These are phyloP conservation scores for Ruditapes philippinarum DNA, from an alignment of 1,140 invertebrate genomes.

Conservation along the genomic window DNA sequence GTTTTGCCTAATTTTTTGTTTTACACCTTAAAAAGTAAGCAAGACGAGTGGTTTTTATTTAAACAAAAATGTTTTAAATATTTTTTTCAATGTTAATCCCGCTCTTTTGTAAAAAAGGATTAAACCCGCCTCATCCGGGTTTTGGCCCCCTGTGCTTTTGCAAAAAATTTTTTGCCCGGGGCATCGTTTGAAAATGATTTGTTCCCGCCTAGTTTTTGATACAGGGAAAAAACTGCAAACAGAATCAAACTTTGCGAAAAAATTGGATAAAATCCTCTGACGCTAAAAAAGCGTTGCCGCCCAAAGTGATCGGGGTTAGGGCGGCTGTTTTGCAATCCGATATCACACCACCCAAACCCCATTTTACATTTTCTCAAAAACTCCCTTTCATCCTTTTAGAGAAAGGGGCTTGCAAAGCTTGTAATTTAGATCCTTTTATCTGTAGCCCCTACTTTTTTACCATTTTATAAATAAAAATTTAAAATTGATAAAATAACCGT, in stretches of 20 bases:
- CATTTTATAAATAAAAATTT: no score
- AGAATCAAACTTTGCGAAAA: neutral
- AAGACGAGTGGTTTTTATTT: neutral
- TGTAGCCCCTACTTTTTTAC: neutral
- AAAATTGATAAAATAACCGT: neutral
- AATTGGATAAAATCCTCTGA: neutral
- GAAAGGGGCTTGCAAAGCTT: neutral
- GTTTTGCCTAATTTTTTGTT: no score
- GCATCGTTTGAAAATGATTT: constrained; percentile 8
- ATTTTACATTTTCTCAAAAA: neutral
- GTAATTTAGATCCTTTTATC: neutral
- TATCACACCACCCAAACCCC: neutral
- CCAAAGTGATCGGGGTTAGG: neutral
- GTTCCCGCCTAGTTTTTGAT: neutral
- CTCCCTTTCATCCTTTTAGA: neutral
- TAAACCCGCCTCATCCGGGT: neutral
- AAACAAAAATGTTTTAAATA: neutral
- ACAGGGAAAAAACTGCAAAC: neutral
- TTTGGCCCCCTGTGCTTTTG: neutral
- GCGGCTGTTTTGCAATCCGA: neutral
- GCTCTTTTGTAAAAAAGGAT: neutral
- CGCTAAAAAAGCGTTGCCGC: neutral
- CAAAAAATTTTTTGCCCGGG: neutral
- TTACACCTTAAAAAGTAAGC: no score
- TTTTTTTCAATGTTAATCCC: no score